Evolutionary conservation across 2,888 invertebrate genomes (phyloP).

Genomic region (Oxytorus armatus): DNA sequence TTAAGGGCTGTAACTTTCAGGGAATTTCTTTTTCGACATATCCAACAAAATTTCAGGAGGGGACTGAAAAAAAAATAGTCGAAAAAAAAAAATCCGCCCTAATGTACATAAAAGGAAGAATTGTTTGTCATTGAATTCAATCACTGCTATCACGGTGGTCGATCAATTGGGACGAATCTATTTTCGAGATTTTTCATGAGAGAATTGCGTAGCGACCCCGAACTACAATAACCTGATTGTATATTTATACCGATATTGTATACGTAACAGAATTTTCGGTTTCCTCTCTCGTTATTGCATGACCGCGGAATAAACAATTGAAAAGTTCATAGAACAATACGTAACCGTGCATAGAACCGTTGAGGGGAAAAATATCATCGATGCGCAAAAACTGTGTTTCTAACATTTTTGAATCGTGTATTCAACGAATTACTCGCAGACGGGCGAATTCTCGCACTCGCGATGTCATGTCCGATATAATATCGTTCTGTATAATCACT

Average conservation of each 20-base stretch:
- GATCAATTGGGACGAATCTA: no score
- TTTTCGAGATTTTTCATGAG: no score
- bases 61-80: no score
- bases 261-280: slow-evolving; percentile 18
- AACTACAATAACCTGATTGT: neutral
- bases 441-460: neutral
- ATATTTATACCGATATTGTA: neutral
- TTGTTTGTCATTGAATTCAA: no score
- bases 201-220: no score
- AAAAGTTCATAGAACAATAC: neutral
- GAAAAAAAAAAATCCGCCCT: no score
- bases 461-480: neutral
- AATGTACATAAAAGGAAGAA: no score
- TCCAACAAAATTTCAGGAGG: no score
- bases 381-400: slow-evolving; percentile 4
- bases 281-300: neutral
- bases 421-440: slow-evolving; percentile 17
- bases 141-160: no score
- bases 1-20: no score
- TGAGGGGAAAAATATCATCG: neutral
- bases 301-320: slow-evolving; percentile 10
- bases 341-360: neutral
- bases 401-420: slow-evolving; percentile 33
- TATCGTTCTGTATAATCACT: no score
- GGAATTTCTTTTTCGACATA: no score